Conservation (phyloP, 2,113 vertebrate species). For the Psittacara wagleri region DNA sequence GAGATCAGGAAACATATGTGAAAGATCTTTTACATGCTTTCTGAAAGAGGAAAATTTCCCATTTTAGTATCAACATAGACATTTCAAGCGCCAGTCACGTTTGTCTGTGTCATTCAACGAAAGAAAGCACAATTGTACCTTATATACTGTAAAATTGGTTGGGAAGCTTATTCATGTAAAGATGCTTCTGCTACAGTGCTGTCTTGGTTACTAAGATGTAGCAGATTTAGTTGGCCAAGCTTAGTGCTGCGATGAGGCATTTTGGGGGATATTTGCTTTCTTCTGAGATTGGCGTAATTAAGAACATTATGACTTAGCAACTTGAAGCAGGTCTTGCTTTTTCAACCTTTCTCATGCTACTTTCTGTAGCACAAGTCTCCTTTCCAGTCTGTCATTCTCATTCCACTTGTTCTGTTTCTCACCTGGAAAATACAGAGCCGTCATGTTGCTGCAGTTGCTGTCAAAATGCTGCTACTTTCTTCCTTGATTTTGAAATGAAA, state of each 20-base stretch:
- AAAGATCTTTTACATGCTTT: neutral
- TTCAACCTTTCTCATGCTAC: neutral
- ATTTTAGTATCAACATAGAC: neutral
- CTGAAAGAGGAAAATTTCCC: neutral
- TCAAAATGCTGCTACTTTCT: neutral
- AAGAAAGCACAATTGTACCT: neutral
- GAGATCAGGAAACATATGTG: neutral
- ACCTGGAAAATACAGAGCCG: neutral
- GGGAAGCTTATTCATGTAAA: neutral
- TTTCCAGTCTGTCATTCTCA: neutral
- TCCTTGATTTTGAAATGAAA: constrained; percentile 24
- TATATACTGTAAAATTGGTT: neutral
- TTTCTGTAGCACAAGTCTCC: neutral
- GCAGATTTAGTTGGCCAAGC: neutral
- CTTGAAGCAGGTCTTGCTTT: neutral
- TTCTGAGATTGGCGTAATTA: neutral
- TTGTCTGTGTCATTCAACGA: neutral
- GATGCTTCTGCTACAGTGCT: neutral
- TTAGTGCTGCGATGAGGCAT: neutral
- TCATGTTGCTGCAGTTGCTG: neutral
- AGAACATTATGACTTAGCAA: neutral
- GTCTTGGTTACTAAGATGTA: neutral
- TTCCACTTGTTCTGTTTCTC: neutral
- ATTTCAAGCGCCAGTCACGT: neutral
- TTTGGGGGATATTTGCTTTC: neutral